Evolutionary conservation across 2,888 invertebrate species (phyloP), one percentile per base, ranked within the genome.

Genomic region (Pachymerium ferrugineum): DNA sequence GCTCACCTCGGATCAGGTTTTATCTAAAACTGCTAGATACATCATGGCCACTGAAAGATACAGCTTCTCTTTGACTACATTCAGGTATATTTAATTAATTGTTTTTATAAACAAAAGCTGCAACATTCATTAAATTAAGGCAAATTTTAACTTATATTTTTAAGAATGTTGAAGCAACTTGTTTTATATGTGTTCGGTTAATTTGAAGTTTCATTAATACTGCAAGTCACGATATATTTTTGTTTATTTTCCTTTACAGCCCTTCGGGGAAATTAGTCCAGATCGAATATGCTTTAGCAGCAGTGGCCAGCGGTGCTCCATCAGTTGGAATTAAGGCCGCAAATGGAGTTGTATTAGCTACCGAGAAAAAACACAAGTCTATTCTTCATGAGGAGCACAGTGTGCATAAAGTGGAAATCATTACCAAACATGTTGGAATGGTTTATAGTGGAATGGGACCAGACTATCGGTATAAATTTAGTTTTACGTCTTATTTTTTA

Each of bases 261-360:
- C 99, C 99, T 19, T 98, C 98, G 28, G 99, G 99, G 78, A 99
- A 99, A 85, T 86, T 99, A 80, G 98, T 99, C 74, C 99, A 99
- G 85, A 97, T 99, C 79, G 99, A 99, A 86, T 99, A 99, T 91
- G 99, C 99, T 3, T 86, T 99, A 83, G 97, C 97, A 74, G 99
- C 99, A 31, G 99, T 99, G 29, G 94, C 96, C 75, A 95, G 97
- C 76, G 99, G 99, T 76, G 97, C 98, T 3, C 97, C 98, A 2
- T 97, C 98, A 75, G 98, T 99, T 77, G 99, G 98, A 47, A 97
- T 99, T 75, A 96, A 97, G 89, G 98, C 98, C 8, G 91, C 92
- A 33, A 97, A 99, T 88, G 99, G 99, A 28, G 94, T 99, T 8
- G 99, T 99, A 19, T 88, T 99, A 79, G 99, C 99, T 0, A 97